Evolutionary conservation across 2,888 invertebrate genomes (phyloP).

Genomic region (Boloria selene): DNA sequence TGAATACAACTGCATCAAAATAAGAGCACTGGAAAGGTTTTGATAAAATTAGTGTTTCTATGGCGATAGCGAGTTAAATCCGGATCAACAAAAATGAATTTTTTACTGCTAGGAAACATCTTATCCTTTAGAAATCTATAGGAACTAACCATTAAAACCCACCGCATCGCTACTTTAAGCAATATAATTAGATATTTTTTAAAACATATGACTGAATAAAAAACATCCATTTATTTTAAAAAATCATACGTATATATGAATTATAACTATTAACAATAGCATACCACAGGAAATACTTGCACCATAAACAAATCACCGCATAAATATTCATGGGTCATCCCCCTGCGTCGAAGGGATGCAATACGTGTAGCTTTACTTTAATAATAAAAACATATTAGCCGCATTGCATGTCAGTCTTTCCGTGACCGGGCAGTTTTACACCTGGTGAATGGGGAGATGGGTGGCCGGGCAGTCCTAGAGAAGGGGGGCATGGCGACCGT

Average conservation of each 20-base stretch:
- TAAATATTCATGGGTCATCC: slow-evolving; percentile 76
- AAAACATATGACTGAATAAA: neutral
- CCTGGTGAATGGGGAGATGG: slow-evolving; percentile 69
- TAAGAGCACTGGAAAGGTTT: no score
- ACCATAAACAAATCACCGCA: slow-evolving; percentile 73
- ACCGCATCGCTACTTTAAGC: no score
- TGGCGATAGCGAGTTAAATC: no score
- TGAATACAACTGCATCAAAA: no score
- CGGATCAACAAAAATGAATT: no score
- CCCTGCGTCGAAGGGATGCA: slow-evolving; percentile 62
- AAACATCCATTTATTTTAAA: neutral
- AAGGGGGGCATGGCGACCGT: slow-evolving; percentile 52
- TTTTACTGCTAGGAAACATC: no score
- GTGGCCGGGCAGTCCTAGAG: slow-evolving; percentile 33
- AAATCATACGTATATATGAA: neutral
- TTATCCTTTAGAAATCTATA: no score
- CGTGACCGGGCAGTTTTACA: slow-evolving; percentile 81
- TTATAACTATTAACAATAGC: slow-evolving; percentile 11
- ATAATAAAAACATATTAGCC: slow-evolving; percentile 81
- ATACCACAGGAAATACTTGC: slow-evolving; percentile 32
- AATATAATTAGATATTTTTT: neutral
- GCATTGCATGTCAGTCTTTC: slow-evolving; percentile 79
- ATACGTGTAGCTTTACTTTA: slow-evolving; percentile 72
- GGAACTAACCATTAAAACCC: no score
- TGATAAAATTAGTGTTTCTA: no score